Conservation (phyloP, 2,113 vertebrate species). For the Penelope pileata region DNA sequence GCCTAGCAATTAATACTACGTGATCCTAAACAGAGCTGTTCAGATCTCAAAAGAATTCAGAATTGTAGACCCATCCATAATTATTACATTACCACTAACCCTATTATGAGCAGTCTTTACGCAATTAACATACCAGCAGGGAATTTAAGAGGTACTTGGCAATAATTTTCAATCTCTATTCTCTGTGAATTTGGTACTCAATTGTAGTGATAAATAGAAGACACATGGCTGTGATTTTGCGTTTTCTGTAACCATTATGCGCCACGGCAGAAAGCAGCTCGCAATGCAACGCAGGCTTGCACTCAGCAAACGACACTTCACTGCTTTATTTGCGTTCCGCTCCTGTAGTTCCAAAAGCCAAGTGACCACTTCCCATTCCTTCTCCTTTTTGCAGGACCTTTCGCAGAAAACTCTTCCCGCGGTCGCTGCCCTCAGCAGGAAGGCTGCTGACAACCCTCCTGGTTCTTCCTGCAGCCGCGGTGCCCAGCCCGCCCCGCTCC, state of each 20-base stretch:
- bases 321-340: not conserved
- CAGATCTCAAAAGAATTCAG: conserved; percentile 51
- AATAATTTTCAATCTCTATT: conserved; percentile 59
- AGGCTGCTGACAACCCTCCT: conserved; percentile 33
- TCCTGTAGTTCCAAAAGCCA: not conserved
- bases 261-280: conserved; percentile 4
- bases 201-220: conserved; percentile 53
- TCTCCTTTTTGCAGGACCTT: not conserved
- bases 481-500: not conserved
- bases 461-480: conserved; percentile 8
- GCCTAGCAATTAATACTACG: not conserved
- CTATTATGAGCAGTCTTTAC: conserved; percentile 57
- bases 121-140: conserved; percentile 61
- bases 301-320: not conserved
- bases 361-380: not conserved
- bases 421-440: conserved; percentile 51
- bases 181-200: conserved; percentile 40
- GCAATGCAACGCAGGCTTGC: not conserved
- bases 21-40: conserved; percentile 6
- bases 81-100: conserved; percentile 62
- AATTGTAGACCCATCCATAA: conserved; percentile 47
- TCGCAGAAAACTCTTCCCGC: conserved; percentile 35
- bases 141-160: conserved; percentile 62
- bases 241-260: not conserved
- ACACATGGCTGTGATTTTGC: not conserved